Evolutionary conservation across 37 sponge, comb jelly and placozoan species (phyloP).

Genomic region (Chondrosia reniformis): DNA sequence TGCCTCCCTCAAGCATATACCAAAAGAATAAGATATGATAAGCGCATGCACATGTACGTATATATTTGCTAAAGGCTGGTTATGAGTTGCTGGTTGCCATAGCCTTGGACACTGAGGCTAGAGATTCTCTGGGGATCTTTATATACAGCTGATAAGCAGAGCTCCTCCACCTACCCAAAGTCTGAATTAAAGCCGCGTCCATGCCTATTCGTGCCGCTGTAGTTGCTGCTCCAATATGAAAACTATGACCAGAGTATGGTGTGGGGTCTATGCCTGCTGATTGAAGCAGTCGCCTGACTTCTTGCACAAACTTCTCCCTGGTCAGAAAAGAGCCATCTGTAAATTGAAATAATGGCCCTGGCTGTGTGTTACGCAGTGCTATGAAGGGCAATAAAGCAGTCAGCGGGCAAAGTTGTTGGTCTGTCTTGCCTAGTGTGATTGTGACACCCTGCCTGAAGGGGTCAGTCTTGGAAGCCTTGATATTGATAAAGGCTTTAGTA

Average conservation of each 20-base stretch:
- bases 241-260: constrained; percentile 3
- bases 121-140: not conserved
- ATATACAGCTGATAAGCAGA: not conserved
- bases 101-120: constrained; percentile 11
- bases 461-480: constrained; percentile 36
- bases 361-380: not conserved
- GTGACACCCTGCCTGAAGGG: constrained; percentile 2
- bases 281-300: not conserved
- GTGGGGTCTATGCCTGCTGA: not conserved
- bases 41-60: too few species aligned
- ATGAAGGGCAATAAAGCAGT: not conserved
- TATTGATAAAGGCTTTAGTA: not conserved
- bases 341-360: not conserved
- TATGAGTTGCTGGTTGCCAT: too few species aligned
- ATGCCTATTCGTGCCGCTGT: not conserved
- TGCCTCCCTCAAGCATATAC: too few species aligned
- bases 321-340: constrained; percentile 8
- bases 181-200: not conserved
- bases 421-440: not conserved
- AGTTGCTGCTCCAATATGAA: constrained; percentile 3
- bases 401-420: not conserved
- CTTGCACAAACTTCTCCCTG: constrained; percentile 11
- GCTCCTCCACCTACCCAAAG: not conserved
- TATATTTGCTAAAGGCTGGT: too few species aligned
- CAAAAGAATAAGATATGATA: too few species aligned